Percentiles rank a stretch among this genome's conserved stretches.
phyloP scores from a whole-genome alignment of 2,797 vertebrate genomes.

The Rhynchotus rufescens region DNA sequence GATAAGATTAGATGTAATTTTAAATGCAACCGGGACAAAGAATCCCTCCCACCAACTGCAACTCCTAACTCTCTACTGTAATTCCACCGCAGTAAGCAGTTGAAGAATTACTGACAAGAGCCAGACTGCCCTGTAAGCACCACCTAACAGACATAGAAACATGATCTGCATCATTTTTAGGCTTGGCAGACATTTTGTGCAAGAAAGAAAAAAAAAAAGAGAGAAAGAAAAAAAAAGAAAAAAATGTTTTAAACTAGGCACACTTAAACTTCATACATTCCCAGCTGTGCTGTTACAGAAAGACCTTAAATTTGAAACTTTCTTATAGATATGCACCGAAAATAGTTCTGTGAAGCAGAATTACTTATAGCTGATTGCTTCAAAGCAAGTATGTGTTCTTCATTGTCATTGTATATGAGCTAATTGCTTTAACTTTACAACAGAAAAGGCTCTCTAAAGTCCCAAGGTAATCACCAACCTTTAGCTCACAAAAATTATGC shows the following conservation, averaged over 20 bases:
- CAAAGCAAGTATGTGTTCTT: background rate
- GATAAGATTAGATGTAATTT: constrained; percentile 89
- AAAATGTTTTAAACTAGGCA: constrained; percentile 52
- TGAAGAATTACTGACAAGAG: constrained; percentile 81
- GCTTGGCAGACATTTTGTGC: constrained; percentile 78
- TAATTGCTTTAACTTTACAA: background rate
- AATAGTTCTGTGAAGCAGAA: background rate
- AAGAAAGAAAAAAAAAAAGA: background rate
- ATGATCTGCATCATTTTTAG: constrained; percentile 77
- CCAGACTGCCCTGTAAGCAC: constrained; percentile 77
- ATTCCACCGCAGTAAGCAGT: constrained; percentile 78
- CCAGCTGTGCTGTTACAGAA: constrained; percentile 42
- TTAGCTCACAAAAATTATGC: background rate
- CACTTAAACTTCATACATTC: constrained; percentile 1
- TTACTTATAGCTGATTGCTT: background rate
- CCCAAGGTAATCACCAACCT: background rate
- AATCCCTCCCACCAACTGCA: constrained; percentile 79
- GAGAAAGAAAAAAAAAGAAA: background rate
- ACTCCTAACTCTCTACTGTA: constrained; percentile 79
- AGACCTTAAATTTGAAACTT: constrained; percentile 32
- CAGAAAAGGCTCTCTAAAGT: background rate
- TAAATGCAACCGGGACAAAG: constrained; percentile 83
- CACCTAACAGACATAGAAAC: constrained; percentile 79
- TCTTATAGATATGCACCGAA: background rate
- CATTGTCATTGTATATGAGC: background rate